Evolutionary conservation across 2,797 vertebrate species (phyloP), one percentile per base, ranked within the genome.

Genomic region (Hydrocynus forskahlii): DNA sequence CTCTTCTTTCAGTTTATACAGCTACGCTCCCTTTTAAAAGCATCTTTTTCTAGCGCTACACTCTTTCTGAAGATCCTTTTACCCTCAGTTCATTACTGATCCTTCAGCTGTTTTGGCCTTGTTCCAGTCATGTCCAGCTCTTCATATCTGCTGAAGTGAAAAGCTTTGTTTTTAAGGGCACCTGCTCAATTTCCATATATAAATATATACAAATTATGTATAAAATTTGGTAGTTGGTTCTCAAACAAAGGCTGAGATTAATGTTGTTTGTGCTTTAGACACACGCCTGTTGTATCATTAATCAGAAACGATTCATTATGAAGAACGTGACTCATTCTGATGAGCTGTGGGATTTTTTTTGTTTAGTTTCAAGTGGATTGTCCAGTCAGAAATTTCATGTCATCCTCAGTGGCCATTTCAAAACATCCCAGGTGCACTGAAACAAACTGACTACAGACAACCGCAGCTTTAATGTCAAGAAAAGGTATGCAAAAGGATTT

Each of bases 371-470:
- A 1, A 13, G 7, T 25, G 45, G 13, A 52, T 12, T 23, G 13
- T 16, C 21, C 68, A 52, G 17, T 23, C 68, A 25, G 21, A 70
- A 14, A 29, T 23, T 25, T 70, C 21, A 70, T 16, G 6, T 25
- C 9, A 8, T 8, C 45, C 21, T 25, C 7, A 50, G 67, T 48
- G 45, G 13, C n/a, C 67, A 25, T 50, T 52, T 52, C 1, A 13
- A 5, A 70, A 14, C 16, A 25, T 17, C 68, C 68, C 68, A 70
- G 68, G 68, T 70, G 68, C 48, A 23, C 45, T 16, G 45, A 70
- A 70, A 70, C 17, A 23, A 14, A 50, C 45, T 70, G 52, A 70
- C 52, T 70, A 70, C 68, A 14, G 13, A 70, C 4, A 50, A 16
- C 45, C 14, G 35, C 23, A 35, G 21, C 68, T 50, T 13, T 70